These are phyloP conservation scores for Atlantisia rogersi DNA, from an alignment of 2,113 vertebrate genomes.

Conservation along the genomic window DNA sequence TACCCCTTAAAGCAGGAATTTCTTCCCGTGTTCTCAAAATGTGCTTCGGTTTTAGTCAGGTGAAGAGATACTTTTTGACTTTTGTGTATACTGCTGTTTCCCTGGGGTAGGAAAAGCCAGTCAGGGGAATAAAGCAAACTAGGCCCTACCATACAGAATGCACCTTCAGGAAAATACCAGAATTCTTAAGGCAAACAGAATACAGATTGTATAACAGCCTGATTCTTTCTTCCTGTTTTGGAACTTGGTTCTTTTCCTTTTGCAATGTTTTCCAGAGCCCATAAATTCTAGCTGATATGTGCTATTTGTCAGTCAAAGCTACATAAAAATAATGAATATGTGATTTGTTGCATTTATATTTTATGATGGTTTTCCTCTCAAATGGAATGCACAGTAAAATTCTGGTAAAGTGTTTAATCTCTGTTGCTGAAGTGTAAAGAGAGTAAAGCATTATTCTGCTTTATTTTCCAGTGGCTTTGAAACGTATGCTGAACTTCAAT, in stretches of 20 bases:
- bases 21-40: background rate
- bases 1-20: background rate
- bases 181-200: background rate
- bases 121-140: background rate
- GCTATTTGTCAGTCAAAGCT: background rate
- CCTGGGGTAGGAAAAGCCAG: background rate
- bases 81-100: background rate
- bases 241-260: background rate
- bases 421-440: background rate
- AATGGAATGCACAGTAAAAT: background rate
- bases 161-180: background rate
- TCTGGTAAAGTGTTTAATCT: background rate
- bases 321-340: background rate
- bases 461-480: constrained; percentile 87
- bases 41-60: background rate
- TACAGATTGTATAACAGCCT: background rate
- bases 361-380: background rate
- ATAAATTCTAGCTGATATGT: background rate
- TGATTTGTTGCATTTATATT: background rate
- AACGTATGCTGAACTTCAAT: constrained; percentile 98
- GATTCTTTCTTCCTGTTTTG: background rate
- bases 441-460: constrained; percentile 1
- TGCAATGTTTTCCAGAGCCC: background rate
- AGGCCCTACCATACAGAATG: background rate
- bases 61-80: background rate